A percentile compares a stretch with the other conserved stretches of the same genome.
Conservation (phyloP, 2,113 vertebrate species). For the Dromas ardeola region DNA sequence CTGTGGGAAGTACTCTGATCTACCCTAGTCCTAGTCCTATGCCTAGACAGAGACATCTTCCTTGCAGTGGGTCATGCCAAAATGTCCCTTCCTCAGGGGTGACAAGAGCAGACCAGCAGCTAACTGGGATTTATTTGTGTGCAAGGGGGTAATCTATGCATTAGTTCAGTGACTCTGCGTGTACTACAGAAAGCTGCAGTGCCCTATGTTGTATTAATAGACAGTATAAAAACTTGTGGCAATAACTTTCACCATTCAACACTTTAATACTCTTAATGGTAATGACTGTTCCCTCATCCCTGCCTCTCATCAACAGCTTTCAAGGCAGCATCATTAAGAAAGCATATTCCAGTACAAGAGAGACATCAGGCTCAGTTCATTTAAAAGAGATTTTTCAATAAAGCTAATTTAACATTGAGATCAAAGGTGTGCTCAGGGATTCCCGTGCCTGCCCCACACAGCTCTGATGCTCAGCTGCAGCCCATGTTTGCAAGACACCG, state of each 20-base stretch:
- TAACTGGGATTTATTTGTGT: background rate
- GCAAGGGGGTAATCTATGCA: background rate
- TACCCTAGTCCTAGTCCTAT: background rate
- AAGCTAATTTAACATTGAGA: background rate
- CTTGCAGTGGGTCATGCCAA: background rate
- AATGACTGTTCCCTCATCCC: background rate
- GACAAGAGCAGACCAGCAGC: background rate
- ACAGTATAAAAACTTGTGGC: background rate
- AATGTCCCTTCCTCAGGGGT: background rate
- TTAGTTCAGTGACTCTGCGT: background rate
- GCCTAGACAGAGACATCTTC: background rate
- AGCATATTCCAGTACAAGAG: background rate
- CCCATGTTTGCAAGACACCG: background rate
- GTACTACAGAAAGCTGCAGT: background rate
- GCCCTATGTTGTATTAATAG: background rate
- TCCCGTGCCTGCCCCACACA: accelerated
- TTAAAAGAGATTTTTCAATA: background rate
- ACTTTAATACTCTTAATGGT: background rate
- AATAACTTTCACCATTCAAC: background rate
- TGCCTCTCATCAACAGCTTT: background rate
- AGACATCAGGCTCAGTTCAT: background rate
- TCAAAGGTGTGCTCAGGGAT: background rate
- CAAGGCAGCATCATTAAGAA: constrained; percentile 1
- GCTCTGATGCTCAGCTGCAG: background rate
- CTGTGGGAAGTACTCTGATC: background rate